Conservation (phyloP, 2,888 invertebrate species). For the Machimus atricapillus region DNA sequence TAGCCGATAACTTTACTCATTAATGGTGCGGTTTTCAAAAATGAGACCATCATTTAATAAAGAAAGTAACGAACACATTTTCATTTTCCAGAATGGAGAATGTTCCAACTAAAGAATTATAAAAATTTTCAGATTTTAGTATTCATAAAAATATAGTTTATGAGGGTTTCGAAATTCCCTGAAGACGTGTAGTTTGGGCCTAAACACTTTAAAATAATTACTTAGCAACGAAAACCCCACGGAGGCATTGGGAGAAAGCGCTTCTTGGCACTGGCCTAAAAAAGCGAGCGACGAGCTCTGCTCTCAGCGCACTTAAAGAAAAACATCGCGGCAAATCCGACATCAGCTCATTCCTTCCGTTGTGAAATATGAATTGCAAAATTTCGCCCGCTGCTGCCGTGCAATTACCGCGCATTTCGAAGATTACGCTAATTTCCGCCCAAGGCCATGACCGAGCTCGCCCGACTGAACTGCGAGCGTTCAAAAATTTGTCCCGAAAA, state of each 20-base stretch:
- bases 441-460: neutral
- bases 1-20: too few species aligned
- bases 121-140: neutral
- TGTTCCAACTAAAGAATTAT: neutral
- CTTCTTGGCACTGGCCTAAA: neutral
- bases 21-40: too few species aligned
- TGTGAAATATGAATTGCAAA: neutral
- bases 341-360: neutral
- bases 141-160: neutral
- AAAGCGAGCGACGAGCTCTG: neutral
- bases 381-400: neutral
- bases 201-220: neutral
- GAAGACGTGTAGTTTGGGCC: neutral
- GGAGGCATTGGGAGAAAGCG: neutral
- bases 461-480: neutral
- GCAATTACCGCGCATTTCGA: neutral
- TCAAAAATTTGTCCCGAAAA: neutral
- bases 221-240: neutral
- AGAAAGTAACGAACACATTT: too few species aligned
- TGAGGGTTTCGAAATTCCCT: neutral
- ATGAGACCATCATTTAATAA: too few species aligned
- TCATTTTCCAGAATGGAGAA: too few species aligned
- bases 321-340: neutral
- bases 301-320: neutral
- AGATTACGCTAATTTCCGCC: neutral